Evolutionary conservation across 2,113 vertebrate genomes (phyloP).

Genomic region (Gobio gobio): DNA sequence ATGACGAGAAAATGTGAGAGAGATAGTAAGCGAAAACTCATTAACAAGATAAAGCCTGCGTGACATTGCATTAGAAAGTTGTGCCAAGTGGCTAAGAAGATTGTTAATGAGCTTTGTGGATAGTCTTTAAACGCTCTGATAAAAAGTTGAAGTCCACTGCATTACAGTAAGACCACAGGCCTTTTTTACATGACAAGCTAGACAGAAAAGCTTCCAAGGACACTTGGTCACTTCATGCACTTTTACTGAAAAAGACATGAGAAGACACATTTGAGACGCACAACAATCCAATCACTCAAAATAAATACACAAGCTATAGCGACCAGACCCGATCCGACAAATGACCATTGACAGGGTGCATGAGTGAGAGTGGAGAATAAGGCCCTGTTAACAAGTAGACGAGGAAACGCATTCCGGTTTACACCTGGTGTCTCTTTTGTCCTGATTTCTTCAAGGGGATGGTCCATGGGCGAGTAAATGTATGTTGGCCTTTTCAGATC

Average conservation of each 20-base stretch:
- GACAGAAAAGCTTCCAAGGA: not conserved
- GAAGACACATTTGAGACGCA: not conserved
- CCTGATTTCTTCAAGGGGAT: no score
- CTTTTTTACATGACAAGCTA: not conserved
- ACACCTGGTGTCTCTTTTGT: no score
- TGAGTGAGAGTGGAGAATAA: not conserved
- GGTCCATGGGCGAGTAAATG: no score
- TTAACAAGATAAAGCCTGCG: not conserved
- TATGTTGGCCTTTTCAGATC: no score
- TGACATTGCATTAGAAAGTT: constrained; percentile 8
- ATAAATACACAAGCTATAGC: not conserved
- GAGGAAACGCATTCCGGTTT: no score
- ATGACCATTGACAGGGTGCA: not conserved
- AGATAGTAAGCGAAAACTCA: not conserved
- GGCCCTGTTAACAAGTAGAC: no score
- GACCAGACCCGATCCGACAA: not conserved
- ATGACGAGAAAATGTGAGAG: not conserved
- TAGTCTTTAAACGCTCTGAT: not conserved
- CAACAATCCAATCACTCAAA: not conserved
- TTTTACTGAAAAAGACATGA: not conserved
- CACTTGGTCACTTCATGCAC: not conserved
- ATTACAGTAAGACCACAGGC: not conserved
- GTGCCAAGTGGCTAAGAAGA: constrained; percentile 1
- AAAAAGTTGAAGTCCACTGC: not conserved
- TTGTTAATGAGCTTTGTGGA: not conserved